Evolutionary conservation across 2,797 vertebrate species (phyloP).

Genomic region (Tapirus indicus): DNA sequence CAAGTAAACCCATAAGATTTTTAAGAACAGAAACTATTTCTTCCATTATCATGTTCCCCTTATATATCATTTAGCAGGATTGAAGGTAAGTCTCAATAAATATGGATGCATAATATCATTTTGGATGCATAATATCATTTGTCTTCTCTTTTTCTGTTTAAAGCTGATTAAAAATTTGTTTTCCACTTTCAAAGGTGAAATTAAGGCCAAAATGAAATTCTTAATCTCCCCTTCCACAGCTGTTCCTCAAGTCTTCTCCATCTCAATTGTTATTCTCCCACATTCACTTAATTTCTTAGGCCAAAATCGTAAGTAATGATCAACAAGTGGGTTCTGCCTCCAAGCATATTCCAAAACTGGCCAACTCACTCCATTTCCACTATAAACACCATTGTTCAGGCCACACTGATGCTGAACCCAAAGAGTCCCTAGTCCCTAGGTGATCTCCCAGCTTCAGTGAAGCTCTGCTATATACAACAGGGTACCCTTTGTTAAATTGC

Average conservation of each 20-base stretch:
- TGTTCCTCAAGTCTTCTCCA: not conserved
- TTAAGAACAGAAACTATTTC: not conserved
- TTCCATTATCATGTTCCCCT: not conserved
- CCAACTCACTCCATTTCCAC: not conserved
- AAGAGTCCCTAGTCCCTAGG: too few species aligned
- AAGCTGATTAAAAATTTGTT: not conserved
- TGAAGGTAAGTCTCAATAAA: not conserved
- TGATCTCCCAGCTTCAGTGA: not conserved
- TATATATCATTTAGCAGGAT: not conserved
- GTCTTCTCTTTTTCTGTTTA: not conserved
- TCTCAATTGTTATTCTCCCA: not conserved
- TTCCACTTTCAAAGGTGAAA: not conserved
- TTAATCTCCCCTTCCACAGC: not conserved
- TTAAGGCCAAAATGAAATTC: not conserved
- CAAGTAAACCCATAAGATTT: not conserved
- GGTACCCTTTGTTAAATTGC: not conserved
- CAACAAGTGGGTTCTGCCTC: not conserved
- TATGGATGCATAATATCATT: not conserved
- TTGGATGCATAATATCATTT: not conserved
- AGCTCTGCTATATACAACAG: not conserved
- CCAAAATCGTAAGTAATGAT: not conserved
- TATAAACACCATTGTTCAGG: not conserved
- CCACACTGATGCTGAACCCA: not conserved
- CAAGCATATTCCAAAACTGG: not conserved
- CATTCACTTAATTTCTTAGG: not conserved